Evolutionary conservation across 2,888 invertebrate genomes (phyloP).

Genomic region (Drosophila sordidula): DNA sequence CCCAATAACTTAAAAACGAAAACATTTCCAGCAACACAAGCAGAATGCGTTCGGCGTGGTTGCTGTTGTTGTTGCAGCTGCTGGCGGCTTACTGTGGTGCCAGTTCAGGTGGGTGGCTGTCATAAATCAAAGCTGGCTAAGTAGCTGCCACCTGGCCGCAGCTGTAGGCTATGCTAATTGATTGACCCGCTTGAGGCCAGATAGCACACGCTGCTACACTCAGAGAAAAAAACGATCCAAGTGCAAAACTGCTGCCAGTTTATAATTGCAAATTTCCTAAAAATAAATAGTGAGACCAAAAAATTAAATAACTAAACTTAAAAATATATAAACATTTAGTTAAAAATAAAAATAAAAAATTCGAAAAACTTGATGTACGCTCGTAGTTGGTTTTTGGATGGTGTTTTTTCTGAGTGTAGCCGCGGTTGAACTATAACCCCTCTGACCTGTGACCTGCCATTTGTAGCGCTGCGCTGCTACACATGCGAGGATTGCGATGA

Average conservation of each 20-base stretch:
- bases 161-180: slow-evolving; percentile 24
- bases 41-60: slow-evolving; percentile 34
- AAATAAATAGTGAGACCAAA: too few relatives aligned
- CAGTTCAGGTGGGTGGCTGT: slow-evolving; percentile 49
- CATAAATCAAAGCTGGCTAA: slow-evolving; percentile 24
- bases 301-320: too few relatives aligned
- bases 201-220: too few relatives aligned
- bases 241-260: too few relatives aligned
- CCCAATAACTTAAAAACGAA: too few relatives aligned
- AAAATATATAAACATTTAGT: too few relatives aligned
- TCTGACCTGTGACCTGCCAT: not conserved
- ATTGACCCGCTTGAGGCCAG: slow-evolving; percentile 25
- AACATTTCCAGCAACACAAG: too few relatives aligned
- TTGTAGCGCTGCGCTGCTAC: slow-evolving; percentile 72
- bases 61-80: slow-evolving; percentile 23
- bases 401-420: not conserved
- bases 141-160: not conserved
- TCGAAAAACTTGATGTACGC: fast-evolving
- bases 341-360: too few relatives aligned
- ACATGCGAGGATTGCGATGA: slow-evolving; percentile 77
- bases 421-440: not conserved
- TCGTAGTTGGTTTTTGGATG: too few relatives aligned
- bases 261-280: too few relatives aligned
- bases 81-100: slow-evolving; percentile 15
- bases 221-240: too few relatives aligned